These are phyloP conservation scores for Asbolus verrucosus DNA, from an alignment of 1,140 invertebrate genomes.

Conservation along the genomic window DNA sequence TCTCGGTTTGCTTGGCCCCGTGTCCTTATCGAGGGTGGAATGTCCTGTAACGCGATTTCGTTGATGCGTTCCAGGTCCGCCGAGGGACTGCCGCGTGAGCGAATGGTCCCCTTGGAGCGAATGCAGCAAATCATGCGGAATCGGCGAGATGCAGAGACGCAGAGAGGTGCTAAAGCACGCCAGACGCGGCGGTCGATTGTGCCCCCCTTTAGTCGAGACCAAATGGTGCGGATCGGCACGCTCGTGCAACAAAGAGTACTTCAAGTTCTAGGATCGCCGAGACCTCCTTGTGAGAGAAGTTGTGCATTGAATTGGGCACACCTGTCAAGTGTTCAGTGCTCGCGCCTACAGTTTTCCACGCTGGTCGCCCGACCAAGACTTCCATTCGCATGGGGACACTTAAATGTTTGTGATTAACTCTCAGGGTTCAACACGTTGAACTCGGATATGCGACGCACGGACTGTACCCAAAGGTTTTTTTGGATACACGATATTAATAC, in stretches of 20 bases:
- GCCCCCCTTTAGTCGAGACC: conserved; percentile 84
- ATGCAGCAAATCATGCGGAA: conserved; percentile 88
- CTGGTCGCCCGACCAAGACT: conserved; percentile 3
- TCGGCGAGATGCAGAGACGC: conserved; percentile 85
- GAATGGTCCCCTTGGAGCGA: conserved; percentile 89
- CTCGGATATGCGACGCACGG: conserved; percentile 23
- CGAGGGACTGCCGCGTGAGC: conserved; percentile 84
- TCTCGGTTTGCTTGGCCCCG: too few species aligned
- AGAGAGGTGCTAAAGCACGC: conserved; percentile 81
- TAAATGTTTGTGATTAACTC: conserved; percentile 42
- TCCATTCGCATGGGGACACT: conserved; percentile 20
- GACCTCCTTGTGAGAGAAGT: not conserved
- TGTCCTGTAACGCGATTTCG: too few species aligned
- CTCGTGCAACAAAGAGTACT: conserved; percentile 73
- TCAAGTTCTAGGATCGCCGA: conserved; percentile 62
- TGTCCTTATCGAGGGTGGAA: too few species aligned
- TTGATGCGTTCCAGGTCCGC: conserved; percentile 65
- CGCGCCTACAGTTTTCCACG: conserved; percentile 13
- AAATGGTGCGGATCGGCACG: conserved; percentile 87
- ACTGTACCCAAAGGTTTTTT: conserved; percentile 23
- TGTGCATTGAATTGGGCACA: conserved; percentile 19
- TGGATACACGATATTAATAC: conserved; percentile 46
- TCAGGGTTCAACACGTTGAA: conserved; percentile 47
- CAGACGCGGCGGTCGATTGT: conserved; percentile 79
- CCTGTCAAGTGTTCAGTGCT: conserved; percentile 39